phyloP scores from a whole-genome alignment of 2,888 invertebrate genomes.

The Patella ulyssiponensis region DNA sequence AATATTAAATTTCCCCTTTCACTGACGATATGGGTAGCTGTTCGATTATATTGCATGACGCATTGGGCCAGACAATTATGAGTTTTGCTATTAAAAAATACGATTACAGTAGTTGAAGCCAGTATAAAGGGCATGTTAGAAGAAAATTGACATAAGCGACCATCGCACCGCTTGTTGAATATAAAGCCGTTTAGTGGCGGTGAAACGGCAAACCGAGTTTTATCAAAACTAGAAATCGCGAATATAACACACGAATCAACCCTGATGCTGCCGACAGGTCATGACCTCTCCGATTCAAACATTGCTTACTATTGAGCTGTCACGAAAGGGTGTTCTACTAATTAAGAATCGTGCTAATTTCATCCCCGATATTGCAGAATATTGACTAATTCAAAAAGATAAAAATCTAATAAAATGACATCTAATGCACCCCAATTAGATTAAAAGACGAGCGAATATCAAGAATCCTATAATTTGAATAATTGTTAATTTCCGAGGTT shows the following conservation, averaged over 20 bases:
- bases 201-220: neutral
- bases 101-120: neutral
- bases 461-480: slow-evolving; percentile 4
- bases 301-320: neutral
- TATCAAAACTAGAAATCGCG: slow-evolving; percentile 9
- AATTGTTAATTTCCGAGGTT: slow-evolving; percentile 7
- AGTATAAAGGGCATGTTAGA: slow-evolving; percentile 1
- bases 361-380: slow-evolving; percentile 5
- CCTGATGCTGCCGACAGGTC: neutral
- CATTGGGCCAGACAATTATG: slow-evolving; percentile 11
- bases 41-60: slow-evolving; percentile 12
- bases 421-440: slow-evolving; percentile 13
- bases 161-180: neutral
- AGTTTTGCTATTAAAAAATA: slow-evolving; percentile 10
- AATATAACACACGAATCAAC: neutral
- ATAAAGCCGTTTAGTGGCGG: slow-evolving; percentile 1
- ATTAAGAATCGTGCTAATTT: slow-evolving; percentile 12
- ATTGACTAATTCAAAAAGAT: slow-evolving; percentile 12
- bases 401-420: slow-evolving; percentile 12
- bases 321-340: slow-evolving; percentile 7
- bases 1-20: slow-evolving; percentile 12
- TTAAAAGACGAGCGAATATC: slow-evolving; percentile 7
- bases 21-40: slow-evolving; percentile 1
- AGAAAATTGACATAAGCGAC: slow-evolving; percentile 1
- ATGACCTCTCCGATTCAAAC: neutral